These are phyloP conservation scores for Mycetomoellerius zeteki DNA, from an alignment of 1,140 invertebrate species.

Conservation along the genomic window DNA sequence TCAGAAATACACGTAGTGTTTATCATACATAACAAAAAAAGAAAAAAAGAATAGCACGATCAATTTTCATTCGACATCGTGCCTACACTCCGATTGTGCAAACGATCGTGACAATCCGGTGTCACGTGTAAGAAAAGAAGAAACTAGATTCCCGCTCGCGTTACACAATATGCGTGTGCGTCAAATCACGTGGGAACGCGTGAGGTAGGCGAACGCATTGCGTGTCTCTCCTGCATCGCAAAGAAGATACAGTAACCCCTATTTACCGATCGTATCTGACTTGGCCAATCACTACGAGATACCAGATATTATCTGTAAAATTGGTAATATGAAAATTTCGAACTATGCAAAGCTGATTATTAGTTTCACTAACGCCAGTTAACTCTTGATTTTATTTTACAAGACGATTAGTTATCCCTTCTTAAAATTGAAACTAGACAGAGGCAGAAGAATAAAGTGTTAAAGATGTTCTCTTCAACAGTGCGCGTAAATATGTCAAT, in stretches of 20 bases:
- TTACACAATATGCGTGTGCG: slow-evolving; percentile 72
- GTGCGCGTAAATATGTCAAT: not conserved
- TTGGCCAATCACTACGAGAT: slow-evolving; percentile 28
- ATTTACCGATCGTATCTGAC: slow-evolving; percentile 68
- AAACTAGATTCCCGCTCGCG: slow-evolving; percentile 59
- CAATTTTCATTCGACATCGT: slow-evolving; percentile 53
- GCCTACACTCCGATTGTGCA: slow-evolving; percentile 53
- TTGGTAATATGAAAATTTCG: slow-evolving; percentile 27
- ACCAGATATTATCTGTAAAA: slow-evolving; percentile 36
- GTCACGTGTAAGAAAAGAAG: slow-evolving; percentile 56
- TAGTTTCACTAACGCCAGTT: slow-evolving; percentile 5
- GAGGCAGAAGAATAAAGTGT: not conserved
- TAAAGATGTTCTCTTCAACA: not conserved
- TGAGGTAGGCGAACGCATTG: slow-evolving; percentile 65
- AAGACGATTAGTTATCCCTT: slow-evolving; percentile 6
- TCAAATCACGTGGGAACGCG: slow-evolving; percentile 69
- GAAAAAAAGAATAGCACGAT: slow-evolving; percentile 29
- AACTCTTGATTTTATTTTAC: slow-evolving; percentile 9
- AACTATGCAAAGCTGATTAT: not conserved
- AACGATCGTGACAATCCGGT: slow-evolving; percentile 41
- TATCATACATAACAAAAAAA: not conserved
- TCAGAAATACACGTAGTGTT: not conserved
- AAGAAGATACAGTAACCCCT: slow-evolving; percentile 48
- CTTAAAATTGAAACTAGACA: not conserved
- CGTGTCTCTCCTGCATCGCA: slow-evolving; percentile 52